Conservation (phyloP, 2,888 invertebrate species). For the Lingula anatina region DNA sequence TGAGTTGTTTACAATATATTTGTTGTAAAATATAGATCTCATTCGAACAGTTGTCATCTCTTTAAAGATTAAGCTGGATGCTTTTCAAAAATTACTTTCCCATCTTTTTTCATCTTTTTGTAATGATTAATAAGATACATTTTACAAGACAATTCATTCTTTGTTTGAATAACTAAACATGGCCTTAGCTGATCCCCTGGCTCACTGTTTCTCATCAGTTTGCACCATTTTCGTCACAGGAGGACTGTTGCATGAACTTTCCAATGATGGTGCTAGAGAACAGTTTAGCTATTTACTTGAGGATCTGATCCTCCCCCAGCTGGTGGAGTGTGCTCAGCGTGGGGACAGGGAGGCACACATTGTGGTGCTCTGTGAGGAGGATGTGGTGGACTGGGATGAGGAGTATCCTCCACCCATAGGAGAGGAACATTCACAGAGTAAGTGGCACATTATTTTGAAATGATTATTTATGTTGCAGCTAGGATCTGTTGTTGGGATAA, state of each 20-base stretch:
- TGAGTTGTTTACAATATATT: too few species aligned
- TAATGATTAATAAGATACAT: too few species aligned
- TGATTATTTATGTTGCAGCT: not conserved
- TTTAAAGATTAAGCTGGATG: too few species aligned
- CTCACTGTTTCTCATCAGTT: too few species aligned
- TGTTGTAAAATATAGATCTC: too few species aligned
- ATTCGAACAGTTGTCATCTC: too few species aligned
- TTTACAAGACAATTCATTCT: too few species aligned
- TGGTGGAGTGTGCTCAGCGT: constrained; percentile 76
- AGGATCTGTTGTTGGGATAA: not conserved
- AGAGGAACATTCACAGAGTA: constrained; percentile 92
- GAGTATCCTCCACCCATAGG: constrained; percentile 99
- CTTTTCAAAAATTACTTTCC: too few species aligned
- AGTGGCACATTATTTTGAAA: constrained; percentile 27
- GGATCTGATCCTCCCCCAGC: constrained; percentile 88
- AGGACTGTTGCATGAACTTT: constrained; percentile 92
- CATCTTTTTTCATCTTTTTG: too few species aligned
- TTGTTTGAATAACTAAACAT: too few species aligned
- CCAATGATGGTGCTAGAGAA: constrained; percentile 97
- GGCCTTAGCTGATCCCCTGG: too few species aligned
- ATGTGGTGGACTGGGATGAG: constrained; percentile 96
- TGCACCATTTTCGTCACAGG: constrained; percentile 46
- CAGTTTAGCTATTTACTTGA: constrained; percentile 97
- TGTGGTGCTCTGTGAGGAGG: constrained; percentile 92
- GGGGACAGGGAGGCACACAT: constrained; percentile 98